These are phyloP conservation scores for Enteromius thamalakanensis DNA, from an alignment of 2,797 vertebrate genomes.

Conservation along the genomic window DNA sequence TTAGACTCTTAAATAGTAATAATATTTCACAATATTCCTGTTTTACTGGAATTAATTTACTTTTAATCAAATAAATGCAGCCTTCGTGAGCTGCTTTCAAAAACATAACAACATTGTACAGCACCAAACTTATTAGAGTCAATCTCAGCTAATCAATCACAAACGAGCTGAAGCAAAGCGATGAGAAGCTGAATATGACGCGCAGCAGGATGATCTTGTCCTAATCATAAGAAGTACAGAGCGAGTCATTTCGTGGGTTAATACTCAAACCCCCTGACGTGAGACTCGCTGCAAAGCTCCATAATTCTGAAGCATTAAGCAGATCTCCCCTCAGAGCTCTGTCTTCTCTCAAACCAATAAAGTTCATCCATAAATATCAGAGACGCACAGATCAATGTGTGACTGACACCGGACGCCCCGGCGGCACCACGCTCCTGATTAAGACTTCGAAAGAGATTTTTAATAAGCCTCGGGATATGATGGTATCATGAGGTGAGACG, in stretches of 20 bases:
- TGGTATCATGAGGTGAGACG: slow-evolving; percentile 27
- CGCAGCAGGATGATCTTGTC: neutral
- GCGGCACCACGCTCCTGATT: neutral
- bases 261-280: slow-evolving; percentile 10
- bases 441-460: slow-evolving; percentile 51
- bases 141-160: neutral
- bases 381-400: slow-evolving; percentile 38
- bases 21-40: neutral
- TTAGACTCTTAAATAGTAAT: neutral
- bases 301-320: slow-evolving; percentile 26
- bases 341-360: slow-evolving; percentile 34
- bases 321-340: slow-evolving; percentile 22
- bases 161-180: neutral
- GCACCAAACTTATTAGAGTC: neutral
- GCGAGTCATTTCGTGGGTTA: neutral
- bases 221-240: neutral
- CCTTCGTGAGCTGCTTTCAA: neutral
- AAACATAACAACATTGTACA: too few species aligned
- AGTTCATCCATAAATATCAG: slow-evolving; percentile 18
- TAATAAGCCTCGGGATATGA: slow-evolving; percentile 51
- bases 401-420: slow-evolving; percentile 21
- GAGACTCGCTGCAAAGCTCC: slow-evolving; percentile 5
- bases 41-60: neutral
- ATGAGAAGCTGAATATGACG: neutral
- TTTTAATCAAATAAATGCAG: neutral